Conservation (phyloP, 2,113 vertebrate species). For the Raphicerus campestris region DNA sequence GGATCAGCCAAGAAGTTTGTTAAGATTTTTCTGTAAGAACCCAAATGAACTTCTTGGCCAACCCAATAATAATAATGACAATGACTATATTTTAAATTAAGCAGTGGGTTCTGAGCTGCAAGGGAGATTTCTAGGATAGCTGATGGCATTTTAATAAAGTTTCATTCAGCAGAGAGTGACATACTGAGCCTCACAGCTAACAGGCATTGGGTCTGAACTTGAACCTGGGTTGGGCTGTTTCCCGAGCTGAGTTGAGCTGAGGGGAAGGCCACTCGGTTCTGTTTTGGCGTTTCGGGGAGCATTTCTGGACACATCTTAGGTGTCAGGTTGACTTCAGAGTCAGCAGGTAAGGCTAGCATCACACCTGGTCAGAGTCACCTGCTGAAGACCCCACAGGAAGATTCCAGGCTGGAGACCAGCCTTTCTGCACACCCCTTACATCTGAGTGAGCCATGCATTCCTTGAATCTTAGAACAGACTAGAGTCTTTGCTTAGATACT, state of each 20-base stretch:
- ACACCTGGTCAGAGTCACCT: not conserved
- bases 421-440: not conserved
- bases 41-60: not conserved
- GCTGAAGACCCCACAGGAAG: not conserved
- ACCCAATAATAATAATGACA: not conserved
- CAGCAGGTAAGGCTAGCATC: not conserved
- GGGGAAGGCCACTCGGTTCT: not conserved
- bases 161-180: not conserved
- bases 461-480: not conserved
- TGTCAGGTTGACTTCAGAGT: not conserved
- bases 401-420: not conserved
- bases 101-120: not conserved
- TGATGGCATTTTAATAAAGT: slow-evolving; percentile 7
- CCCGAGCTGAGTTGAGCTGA: not conserved
- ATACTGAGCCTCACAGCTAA: not conserved
- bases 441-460: not conserved
- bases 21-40: not conserved
- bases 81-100: not conserved
- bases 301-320: not conserved
- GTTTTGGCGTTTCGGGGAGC: too few relatives aligned
- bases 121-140: not conserved
- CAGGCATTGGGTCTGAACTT: not conserved
- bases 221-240: too few relatives aligned
- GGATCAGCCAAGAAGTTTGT: not conserved
- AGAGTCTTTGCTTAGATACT: not conserved